Evolutionary conservation across 1,140 invertebrate species (phyloP), one percentile per base, ranked within the genome.

Genomic region (Cydia amplana): DNA sequence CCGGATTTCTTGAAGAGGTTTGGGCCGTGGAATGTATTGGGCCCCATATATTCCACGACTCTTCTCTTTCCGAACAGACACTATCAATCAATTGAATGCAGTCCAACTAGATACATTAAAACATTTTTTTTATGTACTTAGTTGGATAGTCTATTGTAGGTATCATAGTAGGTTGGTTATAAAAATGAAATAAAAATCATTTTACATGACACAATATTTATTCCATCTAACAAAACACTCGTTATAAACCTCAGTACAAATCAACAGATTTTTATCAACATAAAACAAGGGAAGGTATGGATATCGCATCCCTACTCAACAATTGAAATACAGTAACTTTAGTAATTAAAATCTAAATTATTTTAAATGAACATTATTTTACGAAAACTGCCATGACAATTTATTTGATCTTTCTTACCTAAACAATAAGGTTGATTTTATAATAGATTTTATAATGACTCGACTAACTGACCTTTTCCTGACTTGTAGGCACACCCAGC

Each of bases 211-310:
- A 90, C 83, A 86, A 82, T 84, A 78, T 90, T 90, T 86, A 90
- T 88, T 87, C 84, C 64, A 80, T 82, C 83, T 89, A 90, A 87
- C 81, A 87, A 82, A 87, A 85, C 83, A 81, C 81, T 83, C 46
- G 79, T 83, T 77, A 79, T 83, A 84, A 81, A 85, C 70, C 70
- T 81, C 75, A 32, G 32, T 80, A 79, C 76, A 82, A 84, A 86
- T 77, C 12, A 83, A 84, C 76, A 74, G 78, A 84, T 79, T 23
- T 49, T 79, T 73, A 51, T 46, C 40, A 83, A 83, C 79, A 79
- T 36, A 84, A 83, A 79, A 72, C 25, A 84, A 84, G 79, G 79
- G 55, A 84, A 79, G 79, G 55, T 60, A 60, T 60, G 55, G 55
- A 60, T 55, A 55, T 43, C 9, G 23, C 64, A 65, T 65, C 4